phyloP scores from a whole-genome alignment of 2,888 invertebrate genomes.

The Euproctis similis region DNA sequence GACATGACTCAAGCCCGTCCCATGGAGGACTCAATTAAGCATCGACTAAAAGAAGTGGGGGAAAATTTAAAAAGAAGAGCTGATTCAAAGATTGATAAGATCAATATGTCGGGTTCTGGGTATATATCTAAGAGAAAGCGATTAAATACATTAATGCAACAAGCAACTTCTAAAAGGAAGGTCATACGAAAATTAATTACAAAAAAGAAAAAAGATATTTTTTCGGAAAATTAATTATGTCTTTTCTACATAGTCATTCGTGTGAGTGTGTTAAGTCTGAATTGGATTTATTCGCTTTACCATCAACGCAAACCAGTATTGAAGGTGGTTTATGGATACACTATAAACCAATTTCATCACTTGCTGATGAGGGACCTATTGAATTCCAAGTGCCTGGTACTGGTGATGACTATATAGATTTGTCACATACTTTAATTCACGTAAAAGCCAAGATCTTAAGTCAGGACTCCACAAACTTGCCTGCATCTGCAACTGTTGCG shows the following conservation, averaged over 20 bases:
- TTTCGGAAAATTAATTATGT: slow-evolving; percentile 17
- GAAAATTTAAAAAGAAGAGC: slow-evolving; percentile 15
- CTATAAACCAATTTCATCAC: slow-evolving; percentile 25
- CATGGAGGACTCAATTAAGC: slow-evolving; percentile 11
- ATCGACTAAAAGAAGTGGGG: slow-evolving; percentile 9
- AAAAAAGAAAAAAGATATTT: slow-evolving; percentile 10
- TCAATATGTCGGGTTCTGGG: not conserved
- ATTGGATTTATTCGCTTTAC: slow-evolving; percentile 25
- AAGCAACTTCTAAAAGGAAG: not conserved
- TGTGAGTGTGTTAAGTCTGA: slow-evolving; percentile 27
- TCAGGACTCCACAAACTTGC: too few relatives aligned
- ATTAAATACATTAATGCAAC: slow-evolving; percentile 1
- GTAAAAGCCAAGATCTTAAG: too few relatives aligned
- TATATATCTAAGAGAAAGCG: slow-evolving; percentile 8
- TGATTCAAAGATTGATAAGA: not conserved
- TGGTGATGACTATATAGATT: slow-evolving; percentile 29
- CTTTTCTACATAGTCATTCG: slow-evolving; percentile 24
- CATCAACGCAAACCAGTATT: slow-evolving; percentile 22
- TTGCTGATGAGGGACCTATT: slow-evolving; percentile 25
- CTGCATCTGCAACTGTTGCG: too few relatives aligned
- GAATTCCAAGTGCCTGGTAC: slow-evolving; percentile 26
- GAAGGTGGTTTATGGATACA: slow-evolving; percentile 22
- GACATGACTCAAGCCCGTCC: slow-evolving; percentile 15
- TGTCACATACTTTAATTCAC: too few relatives aligned
- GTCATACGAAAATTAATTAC: not conserved